Evolutionary conservation across 2,113 vertebrate genomes (phyloP).

Genomic region (Nycticebus coucang): DNA sequence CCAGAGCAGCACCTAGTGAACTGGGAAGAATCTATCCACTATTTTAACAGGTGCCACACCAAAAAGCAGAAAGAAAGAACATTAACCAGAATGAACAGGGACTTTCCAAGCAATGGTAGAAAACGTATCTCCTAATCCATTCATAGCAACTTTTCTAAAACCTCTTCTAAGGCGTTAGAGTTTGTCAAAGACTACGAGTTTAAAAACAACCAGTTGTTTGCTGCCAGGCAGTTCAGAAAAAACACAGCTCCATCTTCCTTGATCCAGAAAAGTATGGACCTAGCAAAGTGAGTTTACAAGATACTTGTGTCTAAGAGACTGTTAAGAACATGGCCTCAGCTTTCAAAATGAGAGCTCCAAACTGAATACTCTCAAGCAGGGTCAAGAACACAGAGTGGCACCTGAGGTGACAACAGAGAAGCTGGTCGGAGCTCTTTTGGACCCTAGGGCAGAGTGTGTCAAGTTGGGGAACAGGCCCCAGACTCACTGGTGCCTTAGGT

Average conservation of each 20-base stretch:
- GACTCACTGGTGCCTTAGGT: constrained; percentile 86
- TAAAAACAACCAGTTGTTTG: constrained; percentile 84
- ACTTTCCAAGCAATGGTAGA: constrained; percentile 90
- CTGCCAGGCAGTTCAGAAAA: constrained; percentile 86
- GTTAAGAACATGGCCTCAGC: constrained; percentile 91
- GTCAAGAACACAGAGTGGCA: constrained; percentile 91
- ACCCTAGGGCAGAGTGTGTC: constrained; percentile 94
- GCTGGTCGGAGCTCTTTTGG: constrained; percentile 88
- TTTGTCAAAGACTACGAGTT: constrained; percentile 84
- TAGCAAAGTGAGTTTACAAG: constrained; percentile 95
- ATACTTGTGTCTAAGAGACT: constrained; percentile 97
- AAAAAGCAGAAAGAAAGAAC: constrained; percentile 88
- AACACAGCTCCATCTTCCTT: constrained; percentile 82
- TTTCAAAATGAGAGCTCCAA: constrained; percentile 92
- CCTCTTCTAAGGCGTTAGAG: constrained; percentile 83
- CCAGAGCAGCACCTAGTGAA: constrained; percentile 95
- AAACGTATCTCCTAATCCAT: constrained; percentile 89
- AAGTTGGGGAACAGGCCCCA: constrained; percentile 96
- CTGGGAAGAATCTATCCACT: constrained; percentile 94
- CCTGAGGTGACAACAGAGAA: constrained; percentile 95
- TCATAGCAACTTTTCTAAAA: constrained; percentile 82
- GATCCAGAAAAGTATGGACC: constrained; percentile 92
- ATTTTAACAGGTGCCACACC: constrained; percentile 91
- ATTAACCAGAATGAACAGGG: constrained; percentile 90
- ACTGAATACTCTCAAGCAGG: constrained; percentile 90